phyloP scores from a whole-genome alignment of 2,888 invertebrate species.

The Orthonychiurus folsomi region DNA sequence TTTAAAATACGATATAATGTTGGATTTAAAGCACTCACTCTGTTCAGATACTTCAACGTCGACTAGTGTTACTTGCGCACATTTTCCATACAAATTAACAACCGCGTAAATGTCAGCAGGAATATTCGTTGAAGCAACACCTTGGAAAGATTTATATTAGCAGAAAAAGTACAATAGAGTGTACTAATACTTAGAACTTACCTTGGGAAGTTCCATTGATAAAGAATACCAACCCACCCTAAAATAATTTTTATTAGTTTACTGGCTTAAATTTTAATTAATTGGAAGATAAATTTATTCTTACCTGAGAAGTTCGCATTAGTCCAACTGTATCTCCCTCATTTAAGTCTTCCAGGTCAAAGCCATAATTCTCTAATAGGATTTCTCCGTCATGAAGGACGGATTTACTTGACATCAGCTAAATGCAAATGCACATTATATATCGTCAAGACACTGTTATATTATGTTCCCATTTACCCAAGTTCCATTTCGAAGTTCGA shows the following conservation, averaged over 20 bases:
- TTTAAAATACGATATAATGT: neutral
- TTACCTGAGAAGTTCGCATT: constrained; percentile 65
- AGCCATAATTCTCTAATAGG: constrained; percentile 72
- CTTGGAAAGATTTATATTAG: too few relatives aligned
- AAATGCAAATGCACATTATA: constrained; percentile 29
- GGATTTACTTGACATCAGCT: constrained; percentile 79
- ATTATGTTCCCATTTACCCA: constrained; percentile 56
- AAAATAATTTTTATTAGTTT: neutral
- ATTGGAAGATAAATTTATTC: too few relatives aligned
- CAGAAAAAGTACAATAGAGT: too few relatives aligned
- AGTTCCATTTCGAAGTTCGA: constrained; percentile 67
- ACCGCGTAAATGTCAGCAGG: constrained; percentile 67
- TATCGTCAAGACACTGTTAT: neutral
- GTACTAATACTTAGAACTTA: too few relatives aligned
- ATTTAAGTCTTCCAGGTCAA: constrained; percentile 68
- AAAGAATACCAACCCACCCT: constrained; percentile 77
- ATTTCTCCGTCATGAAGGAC: constrained; percentile 76
- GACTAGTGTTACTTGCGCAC: constrained; percentile 62
- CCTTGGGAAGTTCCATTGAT: constrained; percentile 82
- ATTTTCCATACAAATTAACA: constrained; percentile 73
- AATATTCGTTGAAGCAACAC: constrained; percentile 69
- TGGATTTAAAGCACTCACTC: constrained; percentile 22
- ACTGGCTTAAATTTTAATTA: too few relatives aligned
- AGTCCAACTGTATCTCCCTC: constrained; percentile 79
- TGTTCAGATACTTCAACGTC: constrained; percentile 37